Conservation (phyloP, 2,888 invertebrate genomes). For the Arrhopalites spinosus region DNA sequence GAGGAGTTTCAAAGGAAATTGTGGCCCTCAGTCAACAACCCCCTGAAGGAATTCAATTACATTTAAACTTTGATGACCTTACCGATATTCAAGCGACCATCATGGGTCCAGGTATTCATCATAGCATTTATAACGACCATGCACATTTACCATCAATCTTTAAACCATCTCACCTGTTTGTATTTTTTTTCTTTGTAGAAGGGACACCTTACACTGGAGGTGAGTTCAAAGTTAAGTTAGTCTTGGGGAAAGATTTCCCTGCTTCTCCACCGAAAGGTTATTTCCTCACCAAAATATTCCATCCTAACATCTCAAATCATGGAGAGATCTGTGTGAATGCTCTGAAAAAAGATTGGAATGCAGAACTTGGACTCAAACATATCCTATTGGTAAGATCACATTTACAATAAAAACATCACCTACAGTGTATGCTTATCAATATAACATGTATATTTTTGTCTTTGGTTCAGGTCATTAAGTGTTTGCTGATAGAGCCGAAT, state of each 20-base stretch:
- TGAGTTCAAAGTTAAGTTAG: conserved; percentile 84
- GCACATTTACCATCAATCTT: not conserved
- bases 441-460: not conserved
- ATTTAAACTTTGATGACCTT: conserved; percentile 88
- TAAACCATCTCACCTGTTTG: not conserved
- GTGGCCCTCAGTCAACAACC: conserved; percentile 79
- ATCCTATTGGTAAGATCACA: conserved; percentile 35
- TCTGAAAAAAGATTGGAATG: conserved; percentile 94
- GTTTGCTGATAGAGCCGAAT: conserved; percentile 95
- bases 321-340: conserved; percentile 98
- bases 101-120: conserved; percentile 77
- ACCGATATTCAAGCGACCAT: conserved; percentile 91
- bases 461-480: conserved; percentile 77
- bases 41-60: conserved; percentile 88
- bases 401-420: not conserved
- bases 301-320: conserved; percentile 91
- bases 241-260: conserved; percentile 90
- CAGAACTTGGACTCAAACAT: conserved; percentile 76
- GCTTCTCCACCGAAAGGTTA: conserved; percentile 87
- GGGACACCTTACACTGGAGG: conserved; percentile 92
- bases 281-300: conserved; percentile 95
- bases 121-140: not conserved
- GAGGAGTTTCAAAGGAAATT: conserved; percentile 86
- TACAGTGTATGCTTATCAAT: not conserved
- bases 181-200: conserved; percentile 62